Evolutionary conservation across 2,888 invertebrate species (phyloP), one percentile per base, ranked within the genome.

Genomic region (Caradrina kadenii): DNA sequence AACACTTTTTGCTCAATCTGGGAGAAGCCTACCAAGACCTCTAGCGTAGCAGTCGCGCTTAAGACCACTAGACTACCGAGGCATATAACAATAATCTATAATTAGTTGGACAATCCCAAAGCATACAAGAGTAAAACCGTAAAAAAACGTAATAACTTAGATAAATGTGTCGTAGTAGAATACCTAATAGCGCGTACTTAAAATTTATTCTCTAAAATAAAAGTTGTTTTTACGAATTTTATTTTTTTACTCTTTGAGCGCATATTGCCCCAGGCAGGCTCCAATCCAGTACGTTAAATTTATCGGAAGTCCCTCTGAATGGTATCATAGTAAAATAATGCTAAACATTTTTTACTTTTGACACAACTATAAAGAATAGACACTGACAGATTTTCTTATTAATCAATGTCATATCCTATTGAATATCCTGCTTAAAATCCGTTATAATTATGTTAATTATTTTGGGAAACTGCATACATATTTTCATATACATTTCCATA

Each of bases 361-460:
- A 65, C 21, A 56, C 17, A 45, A 45, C 17, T 13, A 39, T 39
- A 13, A 39, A 13, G 1, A 11, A 13, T 39, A 13, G 13, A 58
- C 48, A 26, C 19, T 48, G 22, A 42, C 31, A 22, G 13, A 50
- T 66, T 68, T 63, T 67, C 15, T 13, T 50, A 35, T 52, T 48
- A 22, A 71, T 71, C 49, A 65, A 35, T 5, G 0, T 63, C 2
- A 70, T 26, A 70, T 82, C 80, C 80, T 82, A 72, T 59, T 78
- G 50, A 63, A 70, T 66, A 75, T 83, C 83, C 82, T 80, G 75
- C 11, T 81, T 15, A 17, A 83, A 71, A 73, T 70, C 73, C 73
- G 66, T 73, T n/a, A 60, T 39, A 45, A 39, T 54, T 65, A 71
- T 80, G 59, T 42, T 52, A 69, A 69, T 62, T 69, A 53, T 69